Evolutionary conservation across 2,888 invertebrate genomes (phyloP).

Genomic region (Lycophotia porphyrea): DNA sequence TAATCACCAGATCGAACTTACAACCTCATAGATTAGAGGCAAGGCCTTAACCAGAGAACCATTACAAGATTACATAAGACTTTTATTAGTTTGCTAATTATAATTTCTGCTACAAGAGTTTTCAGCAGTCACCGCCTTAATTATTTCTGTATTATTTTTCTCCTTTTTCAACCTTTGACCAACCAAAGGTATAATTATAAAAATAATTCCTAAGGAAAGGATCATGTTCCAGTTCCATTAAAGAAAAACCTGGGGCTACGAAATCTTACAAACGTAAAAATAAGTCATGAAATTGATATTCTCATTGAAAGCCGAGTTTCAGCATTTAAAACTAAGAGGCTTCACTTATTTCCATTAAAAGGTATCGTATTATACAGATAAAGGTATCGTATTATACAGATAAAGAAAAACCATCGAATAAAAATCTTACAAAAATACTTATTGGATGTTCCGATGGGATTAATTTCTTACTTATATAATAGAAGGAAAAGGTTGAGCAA

Average conservation of each 20-base stretch:
- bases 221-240: slow-evolving; percentile 37
- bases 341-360: slow-evolving; percentile 55
- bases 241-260: slow-evolving; percentile 18
- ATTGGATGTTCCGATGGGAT: slow-evolving; percentile 56
- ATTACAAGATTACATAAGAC: not conserved
- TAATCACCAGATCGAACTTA: not conserved
- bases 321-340: slow-evolving; percentile 50
- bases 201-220: slow-evolving; percentile 5
- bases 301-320: slow-evolving; percentile 43
- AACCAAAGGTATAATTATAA: not conserved
- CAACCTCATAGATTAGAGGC: not conserved
- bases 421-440: slow-evolving; percentile 56
- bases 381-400: slow-evolving; percentile 46
- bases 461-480: slow-evolving; percentile 61
- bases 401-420: slow-evolving; percentile 38
- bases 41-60: not conserved
- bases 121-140: not conserved
- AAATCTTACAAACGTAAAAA: slow-evolving; percentile 49
- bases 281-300: slow-evolving; percentile 49
- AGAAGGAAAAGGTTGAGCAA: slow-evolving; percentile 49
- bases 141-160: not conserved
- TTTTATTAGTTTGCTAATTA: not conserved
- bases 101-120: not conserved
- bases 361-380: slow-evolving; percentile 46
- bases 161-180: not conserved